phyloP scores from a whole-genome alignment of 2,797 vertebrate species.

The Sus cebifrons region DNA sequence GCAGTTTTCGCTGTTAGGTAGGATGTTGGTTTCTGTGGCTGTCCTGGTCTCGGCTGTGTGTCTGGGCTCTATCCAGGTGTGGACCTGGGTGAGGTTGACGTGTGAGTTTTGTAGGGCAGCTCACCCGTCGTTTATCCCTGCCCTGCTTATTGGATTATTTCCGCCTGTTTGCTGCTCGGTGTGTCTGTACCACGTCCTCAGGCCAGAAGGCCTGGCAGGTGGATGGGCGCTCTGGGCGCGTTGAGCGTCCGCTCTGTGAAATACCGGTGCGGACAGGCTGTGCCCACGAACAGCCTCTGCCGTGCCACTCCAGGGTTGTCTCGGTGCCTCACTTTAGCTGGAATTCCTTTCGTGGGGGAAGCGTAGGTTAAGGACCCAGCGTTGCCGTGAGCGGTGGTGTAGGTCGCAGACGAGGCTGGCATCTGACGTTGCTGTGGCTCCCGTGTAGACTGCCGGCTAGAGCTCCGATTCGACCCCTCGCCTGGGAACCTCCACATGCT shows the following conservation, averaged over 20 bases:
- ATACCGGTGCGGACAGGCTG: not conserved
- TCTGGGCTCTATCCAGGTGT: not conserved
- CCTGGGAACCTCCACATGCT: too few relatives aligned
- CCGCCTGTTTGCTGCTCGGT: not conserved
- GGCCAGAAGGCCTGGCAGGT: constrained; percentile 38
- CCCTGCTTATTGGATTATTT: not conserved
- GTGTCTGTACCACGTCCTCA: not conserved
- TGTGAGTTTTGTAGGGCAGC: not conserved
- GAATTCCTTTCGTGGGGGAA: too few relatives aligned
- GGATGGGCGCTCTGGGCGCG: not conserved
- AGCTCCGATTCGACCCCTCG: too few relatives aligned
- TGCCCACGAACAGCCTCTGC: not conserved
- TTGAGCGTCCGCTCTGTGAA: not conserved
- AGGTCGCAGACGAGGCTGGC: too few relatives aligned
- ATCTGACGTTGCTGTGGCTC: too few relatives aligned
- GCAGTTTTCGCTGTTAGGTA: too few relatives aligned
- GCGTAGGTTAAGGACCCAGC: too few relatives aligned
- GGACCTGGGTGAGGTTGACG: constrained; percentile 43
- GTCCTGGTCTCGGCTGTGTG: constrained; percentile 5
- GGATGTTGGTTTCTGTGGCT: not conserved
- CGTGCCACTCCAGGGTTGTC: not conserved
- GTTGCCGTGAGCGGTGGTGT: too few relatives aligned
- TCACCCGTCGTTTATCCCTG: not conserved
- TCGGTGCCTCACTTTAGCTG: not conserved
- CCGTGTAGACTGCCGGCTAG: too few relatives aligned